Conservation (phyloP, 2,888 invertebrate species). For the Drosophila nr. medialis region DNA sequence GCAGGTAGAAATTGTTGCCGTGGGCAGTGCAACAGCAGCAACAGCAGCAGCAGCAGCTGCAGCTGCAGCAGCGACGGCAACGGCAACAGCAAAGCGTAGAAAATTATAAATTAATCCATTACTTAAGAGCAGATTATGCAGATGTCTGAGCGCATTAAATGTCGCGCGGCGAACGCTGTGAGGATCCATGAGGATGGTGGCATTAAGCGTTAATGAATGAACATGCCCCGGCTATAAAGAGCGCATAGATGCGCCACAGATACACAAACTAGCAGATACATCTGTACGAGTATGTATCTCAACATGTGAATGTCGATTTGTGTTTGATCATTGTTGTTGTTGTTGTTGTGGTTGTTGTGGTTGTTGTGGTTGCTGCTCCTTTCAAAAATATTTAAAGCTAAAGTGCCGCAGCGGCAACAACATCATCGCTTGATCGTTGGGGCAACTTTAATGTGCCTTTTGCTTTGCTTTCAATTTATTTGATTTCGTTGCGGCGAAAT, state of each 20-base stretch:
- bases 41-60: not conserved
- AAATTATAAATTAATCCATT: slow-evolving; percentile 79
- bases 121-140: slow-evolving; percentile 75
- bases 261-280: slow-evolving; percentile 19
- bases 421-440: slow-evolving; percentile 28
- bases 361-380: slow-evolving; percentile 24
- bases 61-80: not conserved
- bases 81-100: slow-evolving; percentile 40
- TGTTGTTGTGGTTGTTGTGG: not conserved
- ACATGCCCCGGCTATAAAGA: slow-evolving; percentile 37
- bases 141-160: slow-evolving; percentile 71
- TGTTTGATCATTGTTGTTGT: not conserved
- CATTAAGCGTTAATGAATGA: slow-evolving; percentile 70
- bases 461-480: slow-evolving; percentile 43
- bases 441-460: slow-evolving; percentile 45
- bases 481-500: slow-evolving; percentile 50
- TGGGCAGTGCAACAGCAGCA: slow-evolving; percentile 6
- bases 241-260: slow-evolving; percentile 3
- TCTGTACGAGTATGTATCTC: not conserved
- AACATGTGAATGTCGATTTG: slow-evolving; percentile 7
- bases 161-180: slow-evolving; percentile 35
- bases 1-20: slow-evolving; percentile 43
- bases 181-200: slow-evolving; percentile 45
- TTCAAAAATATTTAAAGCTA: slow-evolving; percentile 67
- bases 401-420: slow-evolving; percentile 61